These are phyloP conservation scores for Synodontis membranacea DNA, from an alignment of 2,113 vertebrate species.

Conservation along the genomic window DNA sequence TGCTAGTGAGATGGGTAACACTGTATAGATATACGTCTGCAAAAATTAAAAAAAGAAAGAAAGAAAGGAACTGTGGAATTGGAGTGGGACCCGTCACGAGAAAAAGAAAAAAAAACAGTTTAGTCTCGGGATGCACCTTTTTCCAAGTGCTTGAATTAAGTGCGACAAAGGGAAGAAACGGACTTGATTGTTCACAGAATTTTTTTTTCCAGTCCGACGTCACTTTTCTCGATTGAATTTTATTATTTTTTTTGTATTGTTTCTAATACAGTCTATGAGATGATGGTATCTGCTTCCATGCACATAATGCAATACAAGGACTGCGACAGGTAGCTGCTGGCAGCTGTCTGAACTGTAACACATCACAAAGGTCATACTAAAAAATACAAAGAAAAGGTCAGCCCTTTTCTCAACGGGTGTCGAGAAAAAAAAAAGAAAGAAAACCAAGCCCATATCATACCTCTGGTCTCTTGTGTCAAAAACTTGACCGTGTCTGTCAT, in stretches of 20 bases:
- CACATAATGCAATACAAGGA: slow-evolving; percentile 55
- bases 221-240: neutral
- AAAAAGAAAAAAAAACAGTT: slow-evolving; percentile 57
- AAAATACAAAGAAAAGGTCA: neutral
- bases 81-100: slow-evolving; percentile 48
- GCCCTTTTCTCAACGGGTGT: neutral
- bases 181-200: slow-evolving; percentile 44
- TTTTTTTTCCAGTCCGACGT: slow-evolving; percentile 38
- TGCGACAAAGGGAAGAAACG: slow-evolving; percentile 50
- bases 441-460: neutral
- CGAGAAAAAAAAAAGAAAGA: neutral
- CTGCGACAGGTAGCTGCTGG: slow-evolving; percentile 71
- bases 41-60: slow-evolving; percentile 28
- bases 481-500: neutral
- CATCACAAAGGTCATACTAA: slow-evolving; percentile 36
- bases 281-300: slow-evolving; percentile 35
- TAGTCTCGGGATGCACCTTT: slow-evolving; percentile 63
- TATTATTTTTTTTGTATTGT: neutral
- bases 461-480: neutral
- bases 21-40: slow-evolving; percentile 65
- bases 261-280: slow-evolving; percentile 11
- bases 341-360: slow-evolving; percentile 62
- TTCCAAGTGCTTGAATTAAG: slow-evolving; percentile 69
- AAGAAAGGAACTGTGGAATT: slow-evolving; percentile 71
- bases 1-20: slow-evolving; percentile 68